Base-by-base conservation (phyloP, 2,888 invertebrate genomes). In the Crioceris asparagi region DNA sequence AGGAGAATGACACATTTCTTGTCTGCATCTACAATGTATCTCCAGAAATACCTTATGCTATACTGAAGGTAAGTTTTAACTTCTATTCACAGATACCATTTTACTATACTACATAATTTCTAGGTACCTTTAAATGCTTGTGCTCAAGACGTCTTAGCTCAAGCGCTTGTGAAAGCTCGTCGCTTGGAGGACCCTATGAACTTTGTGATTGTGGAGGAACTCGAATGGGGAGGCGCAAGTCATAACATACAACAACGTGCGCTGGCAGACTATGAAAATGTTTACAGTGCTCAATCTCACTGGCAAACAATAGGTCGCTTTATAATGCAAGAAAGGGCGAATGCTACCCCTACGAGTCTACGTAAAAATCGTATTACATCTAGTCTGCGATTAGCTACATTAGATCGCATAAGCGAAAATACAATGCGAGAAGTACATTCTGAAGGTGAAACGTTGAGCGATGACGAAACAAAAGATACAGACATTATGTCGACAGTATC, bases 1-100 rank as follows among this genome's bases (percentile, higher is more conserved):
- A 65, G 55, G 79, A 79, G 45, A 81, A 82, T 46, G 84, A 83
- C 14, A 85, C 87, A 43, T 93, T 91, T 62, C 69, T 93, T 0
- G 92, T 94, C 1, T 93, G 93, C 63, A 83, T 94, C 0, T 91
- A 92, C 63, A 92, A 93, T 59, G 92, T 94, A 0, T 88, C 90
- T 0, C 86, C 88, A 0, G 90, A 92, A 61, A 92, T 93, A 52
- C 92, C 93, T 0, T 93, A 94, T 61, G 91, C 92, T 4, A 92
- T 93, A 51, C 67, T 94, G 19, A 83, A 91, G 65, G 84, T 46
- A 39, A n/a, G n/a, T n/a, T n/a, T n/a, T n/a, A n/a, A n/a, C n/a
- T n/a, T n/a, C n/a, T n/a, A n/a, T n/a, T n/a, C n/a, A n/a, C n/a
- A n/a, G n/a, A n/a, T n/a, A n/a, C n/a, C n/a, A n/a, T n/a, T n/a